Base-by-base conservation (phyloP, 2,113 vertebrate species). In the Patagioenas fasciata region DNA sequence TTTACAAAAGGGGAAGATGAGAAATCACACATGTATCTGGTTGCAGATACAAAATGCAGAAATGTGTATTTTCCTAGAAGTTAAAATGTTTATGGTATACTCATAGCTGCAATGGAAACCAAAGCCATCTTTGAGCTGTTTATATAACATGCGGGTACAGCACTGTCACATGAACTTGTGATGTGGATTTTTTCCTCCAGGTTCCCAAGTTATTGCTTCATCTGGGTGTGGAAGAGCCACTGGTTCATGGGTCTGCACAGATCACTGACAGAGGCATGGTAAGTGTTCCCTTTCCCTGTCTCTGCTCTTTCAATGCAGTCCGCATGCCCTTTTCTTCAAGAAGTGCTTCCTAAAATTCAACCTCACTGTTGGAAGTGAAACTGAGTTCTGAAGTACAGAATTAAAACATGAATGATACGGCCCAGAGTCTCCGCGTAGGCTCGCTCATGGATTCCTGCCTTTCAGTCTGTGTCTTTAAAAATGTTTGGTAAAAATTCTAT, bases 251-350 rank as follows among this genome's bases (percentile, higher is more conserved):
- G 1, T 98, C 98, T 85, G 99, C 99, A 75, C 97, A 98, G 73
- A 98, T 99, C 97, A 97, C 98, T 73, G 99, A 98, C 77, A 98
- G 96, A 97, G 98, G 97, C 92, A 97, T 98, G 98, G 99, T 99
- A 95, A 98, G 98, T 94, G 25, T 62, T 94, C 48, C 23, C 4
- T 50, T 92, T 91, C 23, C n/a, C 24, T 1, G 0, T 23, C 38
- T 67, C 65, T 58, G 38, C 67, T 80, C n/a, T 61, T 91, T 50
- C 58, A 87, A 9, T 60, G 57, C 28, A 57, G 15, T 72, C 19
- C 90, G 38, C 17, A 18, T 4, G 2, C 34, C 67, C 24, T 83
- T 70, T 66, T 25, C 67, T 88, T 90, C 66, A 77, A 54, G 36
- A 91, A 42, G 23, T 70, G 42, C 54, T 70, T 85, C 23, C 11